phyloP scores from a whole-genome alignment of 2,888 invertebrate species.

The Zygogramma bicolorata region DNA sequence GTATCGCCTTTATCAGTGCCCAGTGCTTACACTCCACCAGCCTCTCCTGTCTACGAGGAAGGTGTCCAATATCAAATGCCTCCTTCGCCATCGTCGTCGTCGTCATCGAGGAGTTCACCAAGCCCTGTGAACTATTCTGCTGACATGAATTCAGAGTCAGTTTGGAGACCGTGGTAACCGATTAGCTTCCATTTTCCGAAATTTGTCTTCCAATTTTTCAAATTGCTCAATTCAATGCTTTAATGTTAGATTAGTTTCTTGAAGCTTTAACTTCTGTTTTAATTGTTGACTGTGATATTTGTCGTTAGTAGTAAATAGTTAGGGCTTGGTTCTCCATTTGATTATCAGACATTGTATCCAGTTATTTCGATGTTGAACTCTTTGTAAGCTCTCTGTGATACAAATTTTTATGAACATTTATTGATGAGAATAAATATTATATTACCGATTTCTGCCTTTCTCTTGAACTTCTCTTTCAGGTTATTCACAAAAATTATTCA shows the following conservation, averaged over 20 bases:
- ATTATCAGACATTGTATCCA: neutral
- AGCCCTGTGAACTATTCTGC: slow-evolving; percentile 65
- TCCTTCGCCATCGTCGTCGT: slow-evolving; percentile 71
- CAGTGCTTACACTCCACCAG: slow-evolving; percentile 69
- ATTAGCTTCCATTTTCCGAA: slow-evolving; percentile 7
- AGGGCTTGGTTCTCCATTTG: neutral
- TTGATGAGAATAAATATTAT: slow-evolving; percentile 7
- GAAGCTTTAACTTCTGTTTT: slow-evolving; percentile 37
- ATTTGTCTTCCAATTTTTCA: slow-evolving; percentile 23
- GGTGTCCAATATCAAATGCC: slow-evolving; percentile 75
- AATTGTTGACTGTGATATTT: slow-evolving; percentile 30
- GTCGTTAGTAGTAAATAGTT: neutral
- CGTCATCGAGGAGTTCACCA: slow-evolving; percentile 66
- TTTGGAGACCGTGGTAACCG: slow-evolving; percentile 73
- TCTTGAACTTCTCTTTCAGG: neutral
- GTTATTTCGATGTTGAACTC: slow-evolving; percentile 4
- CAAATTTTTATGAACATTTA: slow-evolving; percentile 9
- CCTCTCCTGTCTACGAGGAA: slow-evolving; percentile 64
- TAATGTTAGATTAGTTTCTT: slow-evolving; percentile 31
- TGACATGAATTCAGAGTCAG: slow-evolving; percentile 45
- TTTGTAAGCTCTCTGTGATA: slow-evolving; percentile 20
- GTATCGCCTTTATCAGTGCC: slow-evolving; percentile 71
- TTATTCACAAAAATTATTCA: neutral
- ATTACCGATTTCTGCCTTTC: neutral
- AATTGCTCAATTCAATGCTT: slow-evolving; percentile 43